phyloP scores from a whole-genome alignment of 2,888 invertebrate genomes.

The Heliconius aoede region DNA sequence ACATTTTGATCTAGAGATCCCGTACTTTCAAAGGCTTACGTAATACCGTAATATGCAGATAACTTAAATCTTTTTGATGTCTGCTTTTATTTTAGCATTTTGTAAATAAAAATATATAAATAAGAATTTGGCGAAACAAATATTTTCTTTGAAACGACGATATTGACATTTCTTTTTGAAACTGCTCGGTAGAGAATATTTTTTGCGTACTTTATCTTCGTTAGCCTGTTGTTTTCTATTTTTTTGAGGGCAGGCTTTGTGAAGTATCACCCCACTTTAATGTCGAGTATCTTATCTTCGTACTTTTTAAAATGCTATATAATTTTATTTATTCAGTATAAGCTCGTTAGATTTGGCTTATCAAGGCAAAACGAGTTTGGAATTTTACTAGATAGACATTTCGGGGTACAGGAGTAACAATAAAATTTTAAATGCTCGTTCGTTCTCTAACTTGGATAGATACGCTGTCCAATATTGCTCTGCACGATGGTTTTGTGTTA shows the following conservation, averaged over 20 bases:
- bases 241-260: constrained; percentile 43
- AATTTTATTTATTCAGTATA: constrained; percentile 28
- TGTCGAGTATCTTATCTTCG: constrained; percentile 32
- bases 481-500: not conserved
- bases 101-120: not conserved
- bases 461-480: constrained; percentile 1
- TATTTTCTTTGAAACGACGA: constrained; percentile 50
- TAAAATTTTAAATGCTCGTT: constrained; percentile 8
- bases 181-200: constrained; percentile 39
- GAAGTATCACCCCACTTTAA: constrained; percentile 36
- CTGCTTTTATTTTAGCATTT: not conserved
- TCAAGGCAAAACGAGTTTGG: not conserved
- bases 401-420: not conserved
- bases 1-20: constrained; percentile 46
- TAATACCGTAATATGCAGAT: constrained; percentile 7
- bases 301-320: constrained; percentile 32
- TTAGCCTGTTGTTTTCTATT: constrained; percentile 44
- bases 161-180: constrained; percentile 41
- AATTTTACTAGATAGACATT: not conserved
- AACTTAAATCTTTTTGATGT: not conserved
- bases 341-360: constrained; percentile 14
- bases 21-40: constrained; percentile 18
- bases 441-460: not conserved
- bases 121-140: constrained; percentile 17
- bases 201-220: constrained; percentile 48